Evolutionary conservation across 2,113 vertebrate genomes (phyloP), one percentile per base, ranked within the genome.

Genomic region (Fukomys damarensis): DNA sequence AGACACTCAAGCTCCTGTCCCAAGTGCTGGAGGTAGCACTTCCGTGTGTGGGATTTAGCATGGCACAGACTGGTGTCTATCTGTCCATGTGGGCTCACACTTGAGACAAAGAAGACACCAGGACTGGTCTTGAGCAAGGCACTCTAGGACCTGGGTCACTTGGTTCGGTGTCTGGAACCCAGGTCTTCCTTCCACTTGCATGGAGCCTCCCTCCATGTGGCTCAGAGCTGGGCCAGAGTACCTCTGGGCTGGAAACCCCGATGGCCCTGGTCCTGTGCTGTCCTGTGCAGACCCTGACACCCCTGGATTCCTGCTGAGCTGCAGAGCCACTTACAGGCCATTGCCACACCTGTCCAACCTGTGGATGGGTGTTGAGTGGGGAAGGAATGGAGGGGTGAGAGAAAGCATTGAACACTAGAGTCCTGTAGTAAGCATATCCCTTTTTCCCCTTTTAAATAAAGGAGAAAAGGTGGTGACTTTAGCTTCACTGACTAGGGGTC

Each of bases 381-480:
- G 35, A 19, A 0, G 7, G 41, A 12, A 11, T 14, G 22, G 11
- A 49, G 41, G 46, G n/a, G 3, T 0, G 19, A 24, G 43, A 30
- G 11, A 19, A 41, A 43, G 70, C 9, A 13, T 52, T 49, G 54
- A 83, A 38, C 19, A 8, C 35, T 28, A 1, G 86, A 52, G 65
- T 72, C 22, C 68, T 63, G 0, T 26, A 19, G n/a, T 56, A 52
- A 38, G 56, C 86, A 32, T 7, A 2, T 16, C 17, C 61, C 22
- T 28, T 43, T 10, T 20, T 16, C 28, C 7, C 86, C 77, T 66
- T 82, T 86, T 83, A 70, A 86, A 87, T 83, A 70, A 86, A 87
- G 68, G 38, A 38, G 38, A 30, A 20, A 81, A 89, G 8, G 32
- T 35, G 32, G 26, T 49, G 41, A 76, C 17, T 59, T 43, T 58